A percentile compares a stretch with the other conserved stretches of the same genome.
Evolutionary conservation across 2,797 vertebrate genomes (phyloP).

Genomic region (Halcyon badia): DNA sequence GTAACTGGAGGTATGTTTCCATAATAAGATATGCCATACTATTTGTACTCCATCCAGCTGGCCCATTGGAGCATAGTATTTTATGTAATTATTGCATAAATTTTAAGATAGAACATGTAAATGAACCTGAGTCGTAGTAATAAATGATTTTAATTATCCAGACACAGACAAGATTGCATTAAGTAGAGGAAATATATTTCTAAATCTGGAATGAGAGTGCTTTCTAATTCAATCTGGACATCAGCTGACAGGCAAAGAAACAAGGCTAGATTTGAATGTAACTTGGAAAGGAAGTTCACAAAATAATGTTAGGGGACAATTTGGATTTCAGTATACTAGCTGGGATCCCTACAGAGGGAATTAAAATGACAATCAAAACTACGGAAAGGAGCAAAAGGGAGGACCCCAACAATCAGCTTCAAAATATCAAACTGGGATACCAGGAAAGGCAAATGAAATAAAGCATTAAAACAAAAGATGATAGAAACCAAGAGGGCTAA

Average conservation of each 20-base stretch:
- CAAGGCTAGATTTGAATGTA: neutral
- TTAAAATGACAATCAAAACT: slow-evolving; percentile 20
- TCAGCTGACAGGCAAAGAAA: slow-evolving; percentile 43
- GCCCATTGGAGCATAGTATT: slow-evolving; percentile 24
- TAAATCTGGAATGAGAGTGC: slow-evolving; percentile 57
- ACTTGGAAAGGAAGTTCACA: neutral
- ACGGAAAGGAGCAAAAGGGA: neutral
- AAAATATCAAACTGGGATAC: neutral
- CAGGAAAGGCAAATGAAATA: neutral
- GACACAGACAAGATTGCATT: slow-evolving; percentile 73
- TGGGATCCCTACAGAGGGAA: neutral
- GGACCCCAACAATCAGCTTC: neutral
- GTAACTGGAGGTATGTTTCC: neutral
- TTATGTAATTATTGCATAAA: slow-evolving; percentile 70
- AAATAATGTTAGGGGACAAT: slow-evolving; percentile 47
- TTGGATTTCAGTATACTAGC: neutral
- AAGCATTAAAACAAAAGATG: neutral
- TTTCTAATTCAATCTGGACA: slow-evolving; percentile 72
- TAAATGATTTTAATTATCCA: slow-evolving; percentile 74
- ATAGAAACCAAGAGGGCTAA: neutral
- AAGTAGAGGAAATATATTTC: slow-evolving; percentile 74
- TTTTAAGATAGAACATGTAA: slow-evolving; percentile 72
- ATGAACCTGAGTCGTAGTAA: slow-evolving; percentile 71
- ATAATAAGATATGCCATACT: slow-evolving; percentile 16
- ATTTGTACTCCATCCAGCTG: slow-evolving; percentile 66